Evolutionary conservation across 2,113 vertebrate genomes (phyloP).

Genomic region (Mionectes macconnelli): DNA sequence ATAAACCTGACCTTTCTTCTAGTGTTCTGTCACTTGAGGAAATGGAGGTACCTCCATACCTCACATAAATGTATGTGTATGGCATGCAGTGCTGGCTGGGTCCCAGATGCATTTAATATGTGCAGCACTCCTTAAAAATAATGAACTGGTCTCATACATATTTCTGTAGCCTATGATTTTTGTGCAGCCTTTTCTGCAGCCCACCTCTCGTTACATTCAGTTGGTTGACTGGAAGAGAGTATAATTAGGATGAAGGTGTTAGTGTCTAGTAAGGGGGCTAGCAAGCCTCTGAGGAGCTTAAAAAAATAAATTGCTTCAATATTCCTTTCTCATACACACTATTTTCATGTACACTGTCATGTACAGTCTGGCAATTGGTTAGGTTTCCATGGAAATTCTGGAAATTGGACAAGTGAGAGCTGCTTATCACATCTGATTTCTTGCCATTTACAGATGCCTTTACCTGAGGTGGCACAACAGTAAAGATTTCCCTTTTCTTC

Average conservation of each 20-base stretch:
- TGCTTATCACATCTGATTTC: background rate
- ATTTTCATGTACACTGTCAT: background rate
- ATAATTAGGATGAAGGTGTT: background rate
- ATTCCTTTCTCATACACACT: background rate
- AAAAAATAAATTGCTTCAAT: background rate
- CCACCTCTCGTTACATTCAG: background rate
- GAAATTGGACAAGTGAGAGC: background rate
- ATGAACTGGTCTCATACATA: accelerated
- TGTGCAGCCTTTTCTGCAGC: background rate
- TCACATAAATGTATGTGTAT: background rate
- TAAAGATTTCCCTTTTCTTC: background rate
- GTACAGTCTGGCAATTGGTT: background rate
- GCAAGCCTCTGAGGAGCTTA: background rate
- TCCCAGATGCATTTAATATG: background rate
- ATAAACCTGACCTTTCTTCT: background rate
- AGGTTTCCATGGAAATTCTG: constrained; percentile 50
- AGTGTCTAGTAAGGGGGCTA: background rate
- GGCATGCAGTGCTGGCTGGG: background rate
- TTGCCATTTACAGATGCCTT: background rate
- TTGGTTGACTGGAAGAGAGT: background rate
- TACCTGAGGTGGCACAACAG: background rate
- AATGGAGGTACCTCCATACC: background rate
- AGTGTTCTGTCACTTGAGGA: background rate
- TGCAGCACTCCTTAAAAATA: background rate
- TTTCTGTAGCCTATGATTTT: background rate